Conservation (phyloP, 2,113 vertebrate genomes). For the Tragelaphus buxtoni region DNA sequence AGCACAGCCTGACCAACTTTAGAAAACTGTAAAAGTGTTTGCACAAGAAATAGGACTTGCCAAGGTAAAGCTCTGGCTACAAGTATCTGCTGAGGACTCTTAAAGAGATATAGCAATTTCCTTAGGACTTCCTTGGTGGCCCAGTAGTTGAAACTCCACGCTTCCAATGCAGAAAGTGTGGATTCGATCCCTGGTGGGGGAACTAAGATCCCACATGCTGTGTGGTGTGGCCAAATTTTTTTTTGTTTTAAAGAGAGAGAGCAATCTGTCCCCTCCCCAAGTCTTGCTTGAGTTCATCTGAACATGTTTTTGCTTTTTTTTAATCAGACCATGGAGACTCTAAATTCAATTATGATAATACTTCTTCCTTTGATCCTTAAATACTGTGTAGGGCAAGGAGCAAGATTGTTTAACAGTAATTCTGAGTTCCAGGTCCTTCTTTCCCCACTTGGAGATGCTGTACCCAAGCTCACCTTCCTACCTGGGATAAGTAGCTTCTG, state of each 20-base stretch:
- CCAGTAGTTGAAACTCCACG: background rate
- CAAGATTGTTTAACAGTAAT: background rate
- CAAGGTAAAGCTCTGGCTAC: constrained; percentile 12
- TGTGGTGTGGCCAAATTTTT: background rate
- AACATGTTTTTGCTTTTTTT: background rate
- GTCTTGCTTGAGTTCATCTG: background rate
- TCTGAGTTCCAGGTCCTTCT: background rate
- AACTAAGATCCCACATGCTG: background rate
- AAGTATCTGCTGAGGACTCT: background rate
- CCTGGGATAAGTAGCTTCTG: background rate
- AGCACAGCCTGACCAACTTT: background rate
- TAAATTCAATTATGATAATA: background rate
- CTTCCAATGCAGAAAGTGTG: background rate
- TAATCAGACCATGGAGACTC: background rate
- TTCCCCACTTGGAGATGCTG: background rate
- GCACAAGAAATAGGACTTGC: background rate
- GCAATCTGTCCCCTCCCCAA: background rate
- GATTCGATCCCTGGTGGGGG: background rate
- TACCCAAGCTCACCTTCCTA: background rate
- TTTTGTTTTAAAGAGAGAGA: background rate
- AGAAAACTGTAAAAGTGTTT: constrained; percentile 31
- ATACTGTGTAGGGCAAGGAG: background rate
- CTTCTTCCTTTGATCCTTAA: background rate
- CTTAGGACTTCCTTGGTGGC: background rate
- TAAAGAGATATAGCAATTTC: background rate